These are phyloP conservation scores for Macquaria ambigua DNA, from an alignment of 2,113 vertebrate genomes.

Conservation along the genomic window DNA sequence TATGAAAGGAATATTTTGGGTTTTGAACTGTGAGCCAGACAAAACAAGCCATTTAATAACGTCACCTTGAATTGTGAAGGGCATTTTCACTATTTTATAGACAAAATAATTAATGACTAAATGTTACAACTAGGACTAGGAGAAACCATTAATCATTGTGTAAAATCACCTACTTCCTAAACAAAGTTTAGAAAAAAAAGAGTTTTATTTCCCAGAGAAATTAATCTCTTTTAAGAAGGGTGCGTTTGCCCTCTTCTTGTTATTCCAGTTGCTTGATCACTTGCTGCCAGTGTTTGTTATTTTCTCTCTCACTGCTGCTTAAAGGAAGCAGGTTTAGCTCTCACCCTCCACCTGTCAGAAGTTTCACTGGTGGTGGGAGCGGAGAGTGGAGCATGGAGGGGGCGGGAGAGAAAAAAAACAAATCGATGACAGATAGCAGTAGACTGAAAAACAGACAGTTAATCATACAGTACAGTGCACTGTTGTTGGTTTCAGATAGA, in stretches of 20 bases:
- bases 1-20: neutral
- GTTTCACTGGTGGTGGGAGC: conserved; percentile 37
- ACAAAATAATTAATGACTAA: conserved; percentile 2
- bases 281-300: conserved; percentile 63
- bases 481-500: conserved; percentile 37
- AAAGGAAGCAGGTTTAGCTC: conserved; percentile 85
- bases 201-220: conserved; percentile 22
- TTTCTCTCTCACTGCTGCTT: conserved; percentile 77
- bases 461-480: conserved; percentile 24
- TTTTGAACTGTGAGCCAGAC: conserved; percentile 11
- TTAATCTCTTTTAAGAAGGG: conserved; percentile 8
- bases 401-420: neutral
- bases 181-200: no score
- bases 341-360: conserved; percentile 87
- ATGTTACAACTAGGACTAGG: conserved; percentile 1
- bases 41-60: conserved; percentile 3
- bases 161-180: no score
- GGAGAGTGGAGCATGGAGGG: neutral
- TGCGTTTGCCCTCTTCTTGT: conserved; percentile 54
- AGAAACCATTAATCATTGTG: neutral
- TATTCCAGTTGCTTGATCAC: conserved; percentile 72
- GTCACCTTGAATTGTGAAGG: neutral
- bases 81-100: neutral
- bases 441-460: conserved; percentile 49
- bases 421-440: conserved; percentile 54